These are phyloP conservation scores for Parochlus steinenii DNA, from an alignment of 2,888 invertebrate species.

Conservation along the genomic window DNA sequence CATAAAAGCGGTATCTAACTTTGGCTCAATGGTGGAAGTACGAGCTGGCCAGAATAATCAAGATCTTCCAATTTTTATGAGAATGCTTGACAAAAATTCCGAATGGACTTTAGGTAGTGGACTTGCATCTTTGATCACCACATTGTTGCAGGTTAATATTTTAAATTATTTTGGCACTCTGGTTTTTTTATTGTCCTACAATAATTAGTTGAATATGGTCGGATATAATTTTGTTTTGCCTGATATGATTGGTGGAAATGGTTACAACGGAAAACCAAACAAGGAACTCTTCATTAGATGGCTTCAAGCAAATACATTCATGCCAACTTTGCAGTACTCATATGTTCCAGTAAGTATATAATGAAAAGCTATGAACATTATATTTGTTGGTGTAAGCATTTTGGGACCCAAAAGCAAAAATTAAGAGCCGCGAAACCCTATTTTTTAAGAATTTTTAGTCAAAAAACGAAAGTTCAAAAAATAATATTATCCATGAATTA, in stretches of 20 bases:
- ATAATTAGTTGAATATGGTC: slow-evolving; percentile 25
- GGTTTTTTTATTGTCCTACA: background rate
- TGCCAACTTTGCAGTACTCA: slow-evolving; percentile 64
- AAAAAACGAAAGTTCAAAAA: no score
- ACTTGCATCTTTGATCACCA: slow-evolving; percentile 47
- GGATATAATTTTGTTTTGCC: slow-evolving; percentile 51
- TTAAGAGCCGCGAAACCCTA: no score
- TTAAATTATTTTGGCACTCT: slow-evolving; percentile 1
- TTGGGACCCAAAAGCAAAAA: no score
- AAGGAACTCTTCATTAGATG: slow-evolving; percentile 53
- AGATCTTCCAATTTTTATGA: slow-evolving; percentile 44
- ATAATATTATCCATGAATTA: no score
- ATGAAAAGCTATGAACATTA: no score
- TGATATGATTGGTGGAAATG: slow-evolving; percentile 58
- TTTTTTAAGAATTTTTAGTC: no score
- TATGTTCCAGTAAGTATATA: no score
- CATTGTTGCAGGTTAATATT: slow-evolving; percentile 22
- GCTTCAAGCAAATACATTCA: slow-evolving; percentile 56
- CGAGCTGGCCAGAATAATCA: slow-evolving; percentile 47
- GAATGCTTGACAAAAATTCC: slow-evolving; percentile 59
- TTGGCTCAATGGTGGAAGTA: slow-evolving; percentile 46
- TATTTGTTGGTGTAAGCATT: no score
- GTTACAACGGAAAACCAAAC: slow-evolving; percentile 34
- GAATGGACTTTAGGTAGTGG: slow-evolving; percentile 48
- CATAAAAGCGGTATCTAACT: slow-evolving; percentile 33